These are phyloP conservation scores for Conus canariensis DNA, from an alignment of 2,888 invertebrate genomes.

Conservation along the genomic window DNA sequence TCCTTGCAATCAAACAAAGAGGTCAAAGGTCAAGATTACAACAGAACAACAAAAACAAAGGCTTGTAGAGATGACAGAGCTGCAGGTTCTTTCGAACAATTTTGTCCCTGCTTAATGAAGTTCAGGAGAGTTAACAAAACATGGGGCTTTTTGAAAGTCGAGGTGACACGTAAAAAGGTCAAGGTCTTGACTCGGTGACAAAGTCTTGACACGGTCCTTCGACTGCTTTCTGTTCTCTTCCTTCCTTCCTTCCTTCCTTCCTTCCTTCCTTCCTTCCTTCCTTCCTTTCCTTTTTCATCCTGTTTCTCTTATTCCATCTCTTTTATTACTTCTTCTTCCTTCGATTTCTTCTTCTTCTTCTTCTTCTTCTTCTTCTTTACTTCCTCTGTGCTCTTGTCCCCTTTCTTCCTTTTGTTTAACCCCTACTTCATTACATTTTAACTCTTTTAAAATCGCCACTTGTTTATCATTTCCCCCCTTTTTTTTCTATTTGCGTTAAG, in stretches of 20 bases:
- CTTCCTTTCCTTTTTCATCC: background rate
- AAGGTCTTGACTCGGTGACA: background rate
- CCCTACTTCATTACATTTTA: background rate
- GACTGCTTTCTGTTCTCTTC: background rate
- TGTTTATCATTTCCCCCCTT: too few relatives aligned
- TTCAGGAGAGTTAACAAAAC: background rate
- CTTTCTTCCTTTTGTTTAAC: background rate
- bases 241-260: conserved; percentile 22
- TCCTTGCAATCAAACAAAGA: too few relatives aligned
- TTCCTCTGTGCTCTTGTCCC: background rate
- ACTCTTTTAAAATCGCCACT: background rate
- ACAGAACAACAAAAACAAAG: too few relatives aligned
- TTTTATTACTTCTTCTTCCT: too few relatives aligned
- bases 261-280: conserved; percentile 26
- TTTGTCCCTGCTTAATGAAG: too few relatives aligned
- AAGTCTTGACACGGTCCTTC: background rate
- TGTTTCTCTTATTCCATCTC: too few relatives aligned
- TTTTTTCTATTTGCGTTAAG: too few relatives aligned
- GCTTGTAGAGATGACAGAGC: background rate
- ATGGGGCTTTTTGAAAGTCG: background rate
- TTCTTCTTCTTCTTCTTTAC: too few relatives aligned
- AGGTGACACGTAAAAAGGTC: background rate
- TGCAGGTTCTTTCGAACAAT: too few relatives aligned
- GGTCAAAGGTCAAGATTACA: too few relatives aligned
- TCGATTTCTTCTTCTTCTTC: too few relatives aligned